Evolutionary conservation across 2,113 vertebrate species (phyloP).

Genomic region (Nothobranchius furzeri): DNA sequence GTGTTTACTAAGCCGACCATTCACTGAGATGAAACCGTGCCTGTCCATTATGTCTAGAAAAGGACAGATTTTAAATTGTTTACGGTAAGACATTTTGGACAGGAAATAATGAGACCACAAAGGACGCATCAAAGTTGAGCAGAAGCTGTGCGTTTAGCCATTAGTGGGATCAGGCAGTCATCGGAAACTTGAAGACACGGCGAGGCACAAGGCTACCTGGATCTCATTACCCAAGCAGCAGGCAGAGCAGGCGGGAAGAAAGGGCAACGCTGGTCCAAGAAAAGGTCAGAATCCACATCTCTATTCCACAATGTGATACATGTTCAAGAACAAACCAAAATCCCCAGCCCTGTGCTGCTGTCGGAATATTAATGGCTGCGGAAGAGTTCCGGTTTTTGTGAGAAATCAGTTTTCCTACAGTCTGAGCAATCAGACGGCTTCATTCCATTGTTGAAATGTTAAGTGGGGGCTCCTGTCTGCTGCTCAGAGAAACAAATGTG

Average conservation of each 20-base stretch:
- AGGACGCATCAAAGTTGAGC: slow-evolving; percentile 48
- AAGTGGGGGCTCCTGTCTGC: slow-evolving; percentile 22
- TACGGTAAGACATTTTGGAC: slow-evolving; percentile 29
- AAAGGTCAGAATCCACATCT: slow-evolving; percentile 62
- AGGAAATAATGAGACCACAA: slow-evolving; percentile 53
- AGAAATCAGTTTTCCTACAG: slow-evolving; percentile 34
- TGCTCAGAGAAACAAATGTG: slow-evolving; percentile 20
- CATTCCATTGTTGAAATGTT: slow-evolving; percentile 9
- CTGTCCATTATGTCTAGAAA: slow-evolving; percentile 20
- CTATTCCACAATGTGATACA: slow-evolving; percentile 53
- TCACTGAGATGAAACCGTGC: slow-evolving; percentile 23
- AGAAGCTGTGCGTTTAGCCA: slow-evolving; percentile 25
- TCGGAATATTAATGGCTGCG: slow-evolving; percentile 52
- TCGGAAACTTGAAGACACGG: slow-evolving; percentile 28
- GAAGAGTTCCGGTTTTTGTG: slow-evolving; percentile 13
- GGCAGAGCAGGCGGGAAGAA: slow-evolving; percentile 30
- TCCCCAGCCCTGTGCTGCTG: slow-evolving; percentile 22
- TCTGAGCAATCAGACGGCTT: slow-evolving; percentile 20
- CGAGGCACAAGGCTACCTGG: slow-evolving; percentile 29
- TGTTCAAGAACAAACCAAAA: slow-evolving; percentile 59
- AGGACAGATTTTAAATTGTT: slow-evolving; percentile 22
- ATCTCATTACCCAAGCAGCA: slow-evolving; percentile 59
- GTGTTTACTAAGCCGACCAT: slow-evolving; percentile 9
- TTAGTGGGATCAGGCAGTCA: slow-evolving; percentile 26
- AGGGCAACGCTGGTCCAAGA: slow-evolving; percentile 39